These are phyloP conservation scores for Crax fasciolata DNA, from an alignment of 2,797 vertebrate species.

Conservation along the genomic window DNA sequence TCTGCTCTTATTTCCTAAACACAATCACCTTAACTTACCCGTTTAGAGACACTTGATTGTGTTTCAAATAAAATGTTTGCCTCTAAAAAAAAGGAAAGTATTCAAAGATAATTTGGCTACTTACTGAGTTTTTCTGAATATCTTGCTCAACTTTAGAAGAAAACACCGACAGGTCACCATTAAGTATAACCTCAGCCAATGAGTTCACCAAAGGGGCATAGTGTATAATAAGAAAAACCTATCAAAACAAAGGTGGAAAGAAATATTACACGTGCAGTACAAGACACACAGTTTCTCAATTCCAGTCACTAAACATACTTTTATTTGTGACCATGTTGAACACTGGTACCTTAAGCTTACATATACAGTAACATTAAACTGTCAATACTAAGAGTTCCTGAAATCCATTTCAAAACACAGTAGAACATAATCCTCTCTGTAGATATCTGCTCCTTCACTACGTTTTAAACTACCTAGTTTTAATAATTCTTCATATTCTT, in stretches of 20 bases:
- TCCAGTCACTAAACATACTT: not conserved
- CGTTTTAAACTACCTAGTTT: not conserved
- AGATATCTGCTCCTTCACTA: not conserved
- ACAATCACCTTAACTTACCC: not conserved
- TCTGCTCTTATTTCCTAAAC: not conserved
- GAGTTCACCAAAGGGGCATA: constrained; percentile 94
- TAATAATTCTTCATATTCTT: not conserved
- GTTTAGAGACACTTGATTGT: not conserved
- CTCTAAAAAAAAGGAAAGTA: not conserved
- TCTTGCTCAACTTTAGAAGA: constrained; percentile 86
- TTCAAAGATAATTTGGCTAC: constrained; percentile 47
- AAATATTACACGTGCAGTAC: not conserved
- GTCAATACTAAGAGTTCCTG: not conserved
- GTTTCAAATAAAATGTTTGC: not conserved
- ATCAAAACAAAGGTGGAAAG: constrained; percentile 10
- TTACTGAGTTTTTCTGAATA: constrained; percentile 86
- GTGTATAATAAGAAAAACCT: constrained; percentile 99
- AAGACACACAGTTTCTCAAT: not conserved
- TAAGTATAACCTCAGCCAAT: constrained; percentile 94
- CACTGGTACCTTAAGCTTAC: not conserved
- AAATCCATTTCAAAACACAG: not conserved
- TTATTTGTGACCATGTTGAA: not conserved
- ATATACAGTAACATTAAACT: not conserved
- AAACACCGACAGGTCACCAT: constrained; percentile 93
- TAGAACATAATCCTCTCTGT: not conserved